Conservation (phyloP, 2,888 invertebrate species). For the Chorisops tibialis region DNA sequence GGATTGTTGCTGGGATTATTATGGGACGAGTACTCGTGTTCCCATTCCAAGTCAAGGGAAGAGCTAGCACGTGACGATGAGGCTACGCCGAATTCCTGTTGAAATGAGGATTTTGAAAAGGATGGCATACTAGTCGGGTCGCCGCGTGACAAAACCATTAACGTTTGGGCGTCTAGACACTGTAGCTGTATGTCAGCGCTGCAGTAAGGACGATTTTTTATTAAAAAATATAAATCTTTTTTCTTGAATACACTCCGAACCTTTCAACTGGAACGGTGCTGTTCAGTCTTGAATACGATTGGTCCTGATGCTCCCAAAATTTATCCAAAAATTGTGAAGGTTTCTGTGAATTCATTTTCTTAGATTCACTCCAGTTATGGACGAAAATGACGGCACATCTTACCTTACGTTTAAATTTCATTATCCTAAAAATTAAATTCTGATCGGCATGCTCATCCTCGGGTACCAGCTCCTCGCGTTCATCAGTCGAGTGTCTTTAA, state of each 20-base stretch:
- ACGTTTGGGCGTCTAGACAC: constrained; percentile 58
- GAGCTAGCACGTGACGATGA: constrained; percentile 61
- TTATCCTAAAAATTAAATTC: constrained; percentile 43
- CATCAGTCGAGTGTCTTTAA: constrained; percentile 43
- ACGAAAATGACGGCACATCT: constrained; percentile 1
- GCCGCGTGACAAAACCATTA: constrained; percentile 46
- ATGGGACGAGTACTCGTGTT: constrained; percentile 56
- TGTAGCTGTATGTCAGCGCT: constrained; percentile 59
- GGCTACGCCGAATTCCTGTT: constrained; percentile 37
- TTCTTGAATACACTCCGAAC: not conserved
- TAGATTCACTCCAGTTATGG: too few species aligned
- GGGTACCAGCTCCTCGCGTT: constrained; percentile 37
- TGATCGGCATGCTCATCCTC: constrained; percentile 31
- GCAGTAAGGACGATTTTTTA: not conserved
- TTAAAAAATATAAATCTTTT: not conserved
- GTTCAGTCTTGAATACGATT: constrained; percentile 46
- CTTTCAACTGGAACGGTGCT: not conserved
- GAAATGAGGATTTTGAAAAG: not conserved
- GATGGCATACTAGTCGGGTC: not conserved
- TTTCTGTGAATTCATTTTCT: constrained; percentile 35
- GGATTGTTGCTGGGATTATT: not conserved
- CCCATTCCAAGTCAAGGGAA: constrained; percentile 69
- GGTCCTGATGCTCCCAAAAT: constrained; percentile 45
- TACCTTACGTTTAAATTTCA: constrained; percentile 44
- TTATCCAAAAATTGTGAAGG: constrained; percentile 47